Conservation (phyloP, 2,797 vertebrate species). For the Sylvilagus floridanus region DNA sequence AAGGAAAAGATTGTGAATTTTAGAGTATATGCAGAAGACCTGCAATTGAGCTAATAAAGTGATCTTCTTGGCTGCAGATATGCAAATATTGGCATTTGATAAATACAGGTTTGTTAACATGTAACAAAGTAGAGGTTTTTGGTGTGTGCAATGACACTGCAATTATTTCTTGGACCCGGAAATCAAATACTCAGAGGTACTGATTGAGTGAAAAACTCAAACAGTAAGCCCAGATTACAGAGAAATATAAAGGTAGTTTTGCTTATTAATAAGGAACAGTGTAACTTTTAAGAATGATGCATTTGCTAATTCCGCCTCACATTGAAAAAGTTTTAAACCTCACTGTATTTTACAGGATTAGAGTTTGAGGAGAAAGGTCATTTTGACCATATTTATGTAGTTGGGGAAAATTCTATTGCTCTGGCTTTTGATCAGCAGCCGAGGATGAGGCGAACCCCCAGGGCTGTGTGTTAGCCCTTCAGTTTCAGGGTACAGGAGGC, state of each 20-base stretch:
- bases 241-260: not conserved
- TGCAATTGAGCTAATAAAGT: not conserved
- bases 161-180: not conserved
- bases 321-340: slow-evolving; percentile 13
- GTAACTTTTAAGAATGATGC: not conserved
- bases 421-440: slow-evolving; percentile 30
- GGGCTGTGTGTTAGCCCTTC: not conserved
- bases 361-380: slow-evolving; percentile 28
- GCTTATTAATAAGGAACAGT: not conserved
- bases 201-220: slow-evolving; percentile 35
- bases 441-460: not conserved
- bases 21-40: not conserved
- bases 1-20: not conserved
- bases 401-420: not conserved
- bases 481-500: not conserved
- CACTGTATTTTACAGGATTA: slow-evolving; percentile 32
- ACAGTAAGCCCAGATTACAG: not conserved
- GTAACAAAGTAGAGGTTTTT: slow-evolving; percentile 17
- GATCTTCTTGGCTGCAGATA: not conserved
- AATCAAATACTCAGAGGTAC: not conserved
- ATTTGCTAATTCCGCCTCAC: not conserved
- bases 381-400: not conserved
- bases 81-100: not conserved
- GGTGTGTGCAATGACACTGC: not conserved
- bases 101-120: slow-evolving; percentile 8